These are phyloP conservation scores for Trichonephila inaurata DNA, from an alignment of 1,140 invertebrate genomes.

Conservation along the genomic window DNA sequence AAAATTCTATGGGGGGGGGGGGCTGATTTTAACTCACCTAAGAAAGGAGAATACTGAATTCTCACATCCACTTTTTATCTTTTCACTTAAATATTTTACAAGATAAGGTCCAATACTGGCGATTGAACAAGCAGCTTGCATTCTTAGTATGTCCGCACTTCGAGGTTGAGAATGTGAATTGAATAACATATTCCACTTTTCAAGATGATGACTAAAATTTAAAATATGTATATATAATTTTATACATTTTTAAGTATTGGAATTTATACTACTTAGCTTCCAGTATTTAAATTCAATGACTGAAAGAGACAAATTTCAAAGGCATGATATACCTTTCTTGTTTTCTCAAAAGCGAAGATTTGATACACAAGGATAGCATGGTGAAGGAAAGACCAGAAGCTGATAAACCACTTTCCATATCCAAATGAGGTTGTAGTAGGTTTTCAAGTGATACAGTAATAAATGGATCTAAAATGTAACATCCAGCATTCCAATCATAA, in stretches of 20 bases:
- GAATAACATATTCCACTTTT: constrained; percentile 60
- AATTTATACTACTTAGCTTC: no score
- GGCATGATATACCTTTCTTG: not conserved
- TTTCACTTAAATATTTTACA: constrained; percentile 17
- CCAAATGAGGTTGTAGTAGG: not conserved
- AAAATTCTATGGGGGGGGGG: no score
- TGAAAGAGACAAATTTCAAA: not conserved
- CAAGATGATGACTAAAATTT: not conserved
- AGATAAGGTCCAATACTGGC: constrained; percentile 20
- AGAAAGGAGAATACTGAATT: not conserved
- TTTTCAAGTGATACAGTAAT: not conserved
- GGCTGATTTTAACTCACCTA: not conserved
- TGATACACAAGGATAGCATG: constrained; percentile 44
- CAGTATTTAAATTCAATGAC: no score
- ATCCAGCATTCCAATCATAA: constrained; percentile 24
- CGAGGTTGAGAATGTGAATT: constrained; percentile 57
- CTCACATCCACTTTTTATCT: not conserved
- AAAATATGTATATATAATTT: no score
- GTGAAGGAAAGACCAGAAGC: constrained; percentile 15
- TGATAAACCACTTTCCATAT: constrained; percentile 16
- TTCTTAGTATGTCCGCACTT: constrained; percentile 50
- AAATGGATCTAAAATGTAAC: not conserved
- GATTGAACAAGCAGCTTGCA: constrained; percentile 60
- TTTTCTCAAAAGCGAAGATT: not conserved
- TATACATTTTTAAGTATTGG: no score